phyloP scores from a whole-genome alignment of 2,888 invertebrate species.

The Cantharis flavilabris region DNA sequence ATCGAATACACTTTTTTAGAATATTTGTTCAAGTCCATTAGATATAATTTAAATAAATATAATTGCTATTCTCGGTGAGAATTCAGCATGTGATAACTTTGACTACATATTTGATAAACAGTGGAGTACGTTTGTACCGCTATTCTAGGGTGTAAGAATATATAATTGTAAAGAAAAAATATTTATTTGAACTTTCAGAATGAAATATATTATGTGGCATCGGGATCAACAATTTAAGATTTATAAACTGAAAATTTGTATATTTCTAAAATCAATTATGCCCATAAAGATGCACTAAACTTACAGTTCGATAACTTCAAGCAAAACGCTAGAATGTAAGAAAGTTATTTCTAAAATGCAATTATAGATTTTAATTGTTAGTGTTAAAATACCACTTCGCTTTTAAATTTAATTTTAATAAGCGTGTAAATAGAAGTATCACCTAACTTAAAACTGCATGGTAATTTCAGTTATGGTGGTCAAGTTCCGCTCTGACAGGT shows the following conservation, averaged over 20 bases:
- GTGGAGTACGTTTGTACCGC: background rate
- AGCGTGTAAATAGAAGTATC: slow-evolving; percentile 5
- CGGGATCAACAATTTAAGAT: background rate
- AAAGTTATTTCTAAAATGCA: background rate
- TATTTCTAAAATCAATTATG: background rate
- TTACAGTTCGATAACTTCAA: background rate
- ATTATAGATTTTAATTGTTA: background rate
- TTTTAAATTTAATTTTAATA: slow-evolving; percentile 5
- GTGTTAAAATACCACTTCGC: background rate
- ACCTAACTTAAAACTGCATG: slow-evolving; percentile 5
- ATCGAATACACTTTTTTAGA: no score
- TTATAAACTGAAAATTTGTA: no score
- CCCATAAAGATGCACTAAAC: background rate
- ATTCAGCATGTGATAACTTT: background rate
- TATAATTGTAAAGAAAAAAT: background rate
- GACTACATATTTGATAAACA: background rate
- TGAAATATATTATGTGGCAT: background rate
- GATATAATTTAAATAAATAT: background rate
- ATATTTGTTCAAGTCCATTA: background rate
- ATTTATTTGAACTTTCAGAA: no score
- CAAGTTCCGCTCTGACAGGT: slow-evolving; percentile 4
- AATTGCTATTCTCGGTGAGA: background rate
- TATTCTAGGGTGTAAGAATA: background rate
- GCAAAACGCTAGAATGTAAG: background rate
- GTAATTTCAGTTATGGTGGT: slow-evolving; percentile 5